A percentile compares a stretch with the other conserved stretches of the same genome.
phyloP scores from a whole-genome alignment of 2,888 invertebrate genomes.

The Andricus curvator region DNA sequence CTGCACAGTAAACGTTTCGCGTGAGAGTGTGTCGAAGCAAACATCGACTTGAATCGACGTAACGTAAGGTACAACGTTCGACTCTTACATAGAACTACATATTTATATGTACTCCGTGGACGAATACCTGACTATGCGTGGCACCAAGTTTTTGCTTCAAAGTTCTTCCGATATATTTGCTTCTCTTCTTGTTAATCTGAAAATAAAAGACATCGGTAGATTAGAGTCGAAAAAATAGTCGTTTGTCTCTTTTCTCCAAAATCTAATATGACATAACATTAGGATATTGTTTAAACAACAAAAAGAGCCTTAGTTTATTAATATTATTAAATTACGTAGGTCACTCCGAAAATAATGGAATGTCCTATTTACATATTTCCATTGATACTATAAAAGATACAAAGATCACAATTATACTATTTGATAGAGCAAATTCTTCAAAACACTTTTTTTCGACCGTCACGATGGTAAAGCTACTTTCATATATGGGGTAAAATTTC shows the following conservation, averaged over 20 bases:
- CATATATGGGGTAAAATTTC: no score
- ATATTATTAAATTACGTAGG: no score
- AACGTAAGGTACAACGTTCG: slow-evolving; percentile 49
- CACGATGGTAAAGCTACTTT: no score
- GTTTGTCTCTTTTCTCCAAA: neutral
- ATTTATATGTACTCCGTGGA: slow-evolving; percentile 50
- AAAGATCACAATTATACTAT: no score
- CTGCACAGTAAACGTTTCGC: slow-evolving; percentile 42
- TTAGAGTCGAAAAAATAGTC: neutral
- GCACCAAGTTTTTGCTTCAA: slow-evolving; percentile 42
- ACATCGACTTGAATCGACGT: slow-evolving; percentile 43
- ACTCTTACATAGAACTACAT: slow-evolving; percentile 54
- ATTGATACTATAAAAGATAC: no score
- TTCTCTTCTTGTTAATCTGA: slow-evolving; percentile 16
- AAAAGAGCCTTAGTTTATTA: no score
- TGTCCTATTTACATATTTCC: no score
- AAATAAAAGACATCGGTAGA: neutral
- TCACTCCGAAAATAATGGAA: no score
- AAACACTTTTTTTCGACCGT: no score
- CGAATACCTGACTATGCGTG: slow-evolving; percentile 47
- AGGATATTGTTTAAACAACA: no score
- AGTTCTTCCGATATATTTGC: slow-evolving; percentile 17
- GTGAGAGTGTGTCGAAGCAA: slow-evolving; percentile 45
- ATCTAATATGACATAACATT: no score
- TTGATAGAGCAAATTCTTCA: no score